Base-by-base conservation (phyloP, 2,113 vertebrate species). In the Chamaetylas fuelleborni region DNA sequence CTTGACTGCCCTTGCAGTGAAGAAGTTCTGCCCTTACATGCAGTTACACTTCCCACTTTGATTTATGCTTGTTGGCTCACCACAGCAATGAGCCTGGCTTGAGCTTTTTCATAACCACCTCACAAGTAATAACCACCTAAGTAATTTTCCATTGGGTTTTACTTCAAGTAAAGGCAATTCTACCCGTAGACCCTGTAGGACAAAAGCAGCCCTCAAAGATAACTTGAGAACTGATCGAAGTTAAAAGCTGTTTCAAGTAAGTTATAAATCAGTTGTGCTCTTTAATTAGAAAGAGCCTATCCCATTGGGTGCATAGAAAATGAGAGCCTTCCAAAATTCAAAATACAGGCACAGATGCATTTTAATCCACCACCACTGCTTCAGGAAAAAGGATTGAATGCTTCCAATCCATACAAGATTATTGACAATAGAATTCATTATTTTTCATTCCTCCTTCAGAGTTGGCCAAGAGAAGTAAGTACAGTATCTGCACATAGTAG, bases 221-320 rank as follows among this genome's bases (percentile, higher is more conserved):
- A 92, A 62, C 72, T 80, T 76, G 5, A 79, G 45, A 77, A 16
- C 12, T 53, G 33, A 60, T 29, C 0, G 0, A 92, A 73, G 13
- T 34, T 70, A 53, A 72, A 64, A 84, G 26, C 11, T 74, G 24
- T 64, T 84, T 58, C 61, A 87, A 95, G 26, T 50, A 81, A 94
- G 54, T 42, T 71, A 84, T 58, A 84, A 45, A 81, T 78, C 43
- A 82, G 19, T 22, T 79, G 51, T 54, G 48, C 11, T 90, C 47
- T 87, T 65, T 87, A 92, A 95, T 90, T 85, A 91, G 48, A 91
- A 93, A 81, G 42, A 91, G 73, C 26, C 29, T 51, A 38, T 64
- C 29, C 43, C 50, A 85, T 17, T 61, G 24, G 36, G 20, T 61
- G 19, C 31, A 56, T 1, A 69, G 42, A 61, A 61, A 78, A 73